phyloP scores from a whole-genome alignment of 1,140 invertebrate species.

The Phenacoccus solenopsis region DNA sequence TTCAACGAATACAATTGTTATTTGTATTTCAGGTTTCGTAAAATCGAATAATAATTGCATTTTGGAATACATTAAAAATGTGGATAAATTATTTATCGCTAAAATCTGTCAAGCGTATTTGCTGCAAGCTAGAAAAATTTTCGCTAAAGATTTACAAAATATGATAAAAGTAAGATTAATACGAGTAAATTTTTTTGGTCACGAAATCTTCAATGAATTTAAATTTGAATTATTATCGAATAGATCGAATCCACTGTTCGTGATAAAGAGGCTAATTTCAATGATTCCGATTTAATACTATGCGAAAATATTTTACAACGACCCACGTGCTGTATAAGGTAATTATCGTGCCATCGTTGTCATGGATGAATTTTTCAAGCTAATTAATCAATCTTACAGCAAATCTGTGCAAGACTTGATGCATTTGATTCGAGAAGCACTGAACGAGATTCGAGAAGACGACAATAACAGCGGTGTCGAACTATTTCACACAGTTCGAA shows the following conservation, averaged over 20 bases:
- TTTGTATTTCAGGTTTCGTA: conserved; percentile 37
- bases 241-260: background rate
- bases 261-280: background rate
- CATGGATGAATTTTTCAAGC: too few relatives aligned
- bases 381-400: too few relatives aligned
- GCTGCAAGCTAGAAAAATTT: conserved; percentile 52
- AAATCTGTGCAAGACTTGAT: conserved; percentile 21
- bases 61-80: conserved; percentile 55
- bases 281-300: background rate
- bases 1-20: background rate
- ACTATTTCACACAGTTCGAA: conserved; percentile 54
- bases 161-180: conserved; percentile 41
- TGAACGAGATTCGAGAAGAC: conserved; percentile 15
- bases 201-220: too few relatives aligned
- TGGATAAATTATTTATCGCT: conserved; percentile 63
- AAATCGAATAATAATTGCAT: conserved; percentile 38
- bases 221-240: too few relatives aligned
- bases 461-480: conserved; percentile 39
- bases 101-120: conserved; percentile 63
- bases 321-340: background rate
- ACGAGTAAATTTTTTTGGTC: too few relatives aligned
- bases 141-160: conserved; percentile 68
- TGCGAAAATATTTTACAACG: background rate
- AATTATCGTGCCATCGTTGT: background rate
- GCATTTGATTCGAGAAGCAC: conserved; percentile 12